phyloP scores from a whole-genome alignment of 2,797 vertebrate species.

The Pelochelys cantorii region DNA sequence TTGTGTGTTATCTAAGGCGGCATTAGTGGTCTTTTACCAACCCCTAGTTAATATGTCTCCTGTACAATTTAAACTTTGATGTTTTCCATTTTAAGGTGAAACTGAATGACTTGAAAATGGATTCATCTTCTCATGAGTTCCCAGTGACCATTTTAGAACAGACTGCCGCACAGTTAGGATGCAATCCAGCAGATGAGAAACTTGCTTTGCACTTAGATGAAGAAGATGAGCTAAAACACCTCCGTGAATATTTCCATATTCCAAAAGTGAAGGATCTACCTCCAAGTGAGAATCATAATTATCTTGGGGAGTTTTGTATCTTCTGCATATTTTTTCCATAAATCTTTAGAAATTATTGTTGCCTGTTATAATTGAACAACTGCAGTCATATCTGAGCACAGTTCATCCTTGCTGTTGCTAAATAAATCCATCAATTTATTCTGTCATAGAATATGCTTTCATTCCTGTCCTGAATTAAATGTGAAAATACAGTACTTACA shows the following conservation, averaged over 20 bases:
- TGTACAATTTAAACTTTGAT: constrained; percentile 27
- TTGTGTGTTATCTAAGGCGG: neutral
- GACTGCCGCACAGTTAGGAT: constrained; percentile 79
- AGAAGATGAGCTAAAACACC: constrained; percentile 84
- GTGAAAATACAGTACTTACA: constrained; percentile 43
- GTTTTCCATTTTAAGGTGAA: constrained; percentile 60
- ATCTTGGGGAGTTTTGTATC: constrained; percentile 10
- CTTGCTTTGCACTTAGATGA: constrained; percentile 87
- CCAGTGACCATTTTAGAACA: constrained; percentile 77
- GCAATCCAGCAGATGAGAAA: constrained; percentile 78
- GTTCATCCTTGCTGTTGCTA: constrained; percentile 48
- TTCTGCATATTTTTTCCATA: constrained; percentile 54
- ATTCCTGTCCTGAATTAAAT: constrained; percentile 50
- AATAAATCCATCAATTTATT: constrained; percentile 70
- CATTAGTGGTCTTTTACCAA: constrained; percentile 35
- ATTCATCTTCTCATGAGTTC: constrained; percentile 42
- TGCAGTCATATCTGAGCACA: constrained; percentile 60
- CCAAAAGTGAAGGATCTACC: constrained; percentile 90
- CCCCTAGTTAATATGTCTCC: neutral
- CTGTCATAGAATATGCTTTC: constrained; percentile 48
- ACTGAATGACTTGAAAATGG: constrained; percentile 73
- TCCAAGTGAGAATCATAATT: constrained; percentile 83
- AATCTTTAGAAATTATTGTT: constrained; percentile 59
- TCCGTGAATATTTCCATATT: constrained; percentile 86
- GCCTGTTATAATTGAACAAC: constrained; percentile 63